Percentiles rank a stretch among this genome's conserved stretches.
These are phyloP conservation scores for Pempheris klunzingeri DNA, from an alignment of 2,797 vertebrate species.

Conservation along the genomic window DNA sequence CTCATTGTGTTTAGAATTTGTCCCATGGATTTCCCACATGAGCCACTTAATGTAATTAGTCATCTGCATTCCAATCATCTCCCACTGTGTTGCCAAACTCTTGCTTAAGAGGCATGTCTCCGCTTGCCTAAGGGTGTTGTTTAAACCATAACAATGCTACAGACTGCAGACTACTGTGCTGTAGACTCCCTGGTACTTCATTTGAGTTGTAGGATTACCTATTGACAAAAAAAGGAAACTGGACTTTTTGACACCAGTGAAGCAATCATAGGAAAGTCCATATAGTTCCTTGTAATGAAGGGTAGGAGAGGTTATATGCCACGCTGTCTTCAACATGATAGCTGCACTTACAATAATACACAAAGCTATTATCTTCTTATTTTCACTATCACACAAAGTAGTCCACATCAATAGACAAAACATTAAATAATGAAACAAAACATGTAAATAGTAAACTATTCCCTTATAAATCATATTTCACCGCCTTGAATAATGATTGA, in stretches of 20 bases:
- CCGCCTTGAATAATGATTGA: background rate
- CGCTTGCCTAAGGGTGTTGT: background rate
- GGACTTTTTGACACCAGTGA: constrained; percentile 44
- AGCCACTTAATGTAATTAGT: too few relatives aligned
- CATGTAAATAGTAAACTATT: background rate
- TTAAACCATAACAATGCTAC: background rate
- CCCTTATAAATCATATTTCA: background rate
- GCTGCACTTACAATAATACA: background rate
- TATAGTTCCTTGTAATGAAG: constrained; percentile 33
- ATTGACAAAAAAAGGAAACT: constrained; percentile 38
- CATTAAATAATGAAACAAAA: constrained; percentile 4
- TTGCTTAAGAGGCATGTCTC: constrained; percentile 4
- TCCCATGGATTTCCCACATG: background rate
- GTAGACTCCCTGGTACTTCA: background rate
- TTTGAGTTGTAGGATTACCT: background rate
- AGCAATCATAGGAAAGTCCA: constrained; percentile 54
- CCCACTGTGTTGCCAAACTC: background rate
- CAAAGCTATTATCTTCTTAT: background rate
- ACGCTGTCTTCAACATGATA: background rate
- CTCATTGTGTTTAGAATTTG: background rate
- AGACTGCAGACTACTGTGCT: too few relatives aligned
- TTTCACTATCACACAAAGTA: background rate
- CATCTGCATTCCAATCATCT: too few relatives aligned
- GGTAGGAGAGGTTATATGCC: background rate
- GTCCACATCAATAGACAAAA: background rate